Percentiles rank a stretch among this genome's conserved stretches.
These are phyloP conservation scores for Trachemys scripta DNA, from an alignment of 2,113 vertebrate genomes.

Conservation along the genomic window DNA sequence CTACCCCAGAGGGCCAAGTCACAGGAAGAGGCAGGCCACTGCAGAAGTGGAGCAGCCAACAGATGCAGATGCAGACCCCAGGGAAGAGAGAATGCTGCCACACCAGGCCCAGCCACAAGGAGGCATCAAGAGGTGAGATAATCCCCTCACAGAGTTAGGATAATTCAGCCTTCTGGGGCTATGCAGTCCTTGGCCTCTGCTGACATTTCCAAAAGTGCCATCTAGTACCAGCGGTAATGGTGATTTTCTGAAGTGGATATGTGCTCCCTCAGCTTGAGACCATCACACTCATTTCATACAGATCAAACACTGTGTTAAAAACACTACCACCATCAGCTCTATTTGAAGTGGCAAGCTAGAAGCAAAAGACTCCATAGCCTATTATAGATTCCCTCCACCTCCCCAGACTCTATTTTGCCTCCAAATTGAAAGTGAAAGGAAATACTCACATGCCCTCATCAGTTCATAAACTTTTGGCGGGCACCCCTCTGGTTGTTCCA, in stretches of 20 bases:
- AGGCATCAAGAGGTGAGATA: background rate
- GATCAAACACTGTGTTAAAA: background rate
- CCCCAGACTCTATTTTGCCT: background rate
- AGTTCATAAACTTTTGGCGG: constrained; percentile 98
- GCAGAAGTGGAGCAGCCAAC: background rate
- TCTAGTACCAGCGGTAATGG: background rate
- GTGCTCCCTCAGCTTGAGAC: background rate
- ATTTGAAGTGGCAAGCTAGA: background rate
- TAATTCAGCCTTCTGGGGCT: too few relatives aligned
- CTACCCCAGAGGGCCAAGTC: background rate
- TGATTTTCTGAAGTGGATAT: background rate
- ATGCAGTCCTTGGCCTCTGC: background rate
- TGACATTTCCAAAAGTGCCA: background rate
- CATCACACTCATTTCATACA: background rate
- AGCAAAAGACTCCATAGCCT: background rate
- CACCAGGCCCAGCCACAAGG: background rate
- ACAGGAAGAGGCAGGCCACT: background rate
- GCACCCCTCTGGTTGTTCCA: constrained; percentile 98
- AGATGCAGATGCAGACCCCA: background rate
- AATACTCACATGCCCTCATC: constrained; percentile 97
- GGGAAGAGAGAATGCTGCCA: background rate
- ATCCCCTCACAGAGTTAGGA: background rate
- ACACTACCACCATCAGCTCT: background rate
- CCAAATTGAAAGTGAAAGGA: background rate
- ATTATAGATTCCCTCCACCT: background rate